Base-by-base conservation (phyloP, 2,113 vertebrate genomes). In the Planiliza haematocheilus region DNA sequence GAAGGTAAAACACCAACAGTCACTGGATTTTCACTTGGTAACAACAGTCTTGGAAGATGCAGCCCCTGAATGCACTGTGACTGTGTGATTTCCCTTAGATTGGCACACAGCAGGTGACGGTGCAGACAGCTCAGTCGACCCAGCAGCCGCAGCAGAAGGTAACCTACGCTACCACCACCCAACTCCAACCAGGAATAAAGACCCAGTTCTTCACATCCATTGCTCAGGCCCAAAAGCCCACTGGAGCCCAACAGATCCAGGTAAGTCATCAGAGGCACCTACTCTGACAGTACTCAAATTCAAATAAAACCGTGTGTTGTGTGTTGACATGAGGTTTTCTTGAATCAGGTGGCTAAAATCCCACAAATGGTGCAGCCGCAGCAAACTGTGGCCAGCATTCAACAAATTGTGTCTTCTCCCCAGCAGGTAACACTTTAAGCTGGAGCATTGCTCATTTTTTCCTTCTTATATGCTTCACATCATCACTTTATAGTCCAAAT, bases 201-300 rank as follows among this genome's bases (percentile, higher is more conserved):
- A 95, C 97, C 20, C 97, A 98, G 91, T 98, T 96, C 82, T 94
- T 96, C 34, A 92, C 97, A 1, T 94, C 96, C 7, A 94, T 97
- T 66, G 78, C 95, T 52, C 97, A 95, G 91, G 85, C 95, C 3
- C 96, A 96, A 89, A 99, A 99, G 83, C 64, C 96, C 38, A 85
- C 95, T 0, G 95, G 95, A 67, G 85, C 96, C 0, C 97, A 96
- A 76, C 97, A 97, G 82, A 95, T 99, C 43, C 97, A 97, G 94
- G 96, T 97, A 18, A 86, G 89, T 18, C 6, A 13, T 34, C 53
- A 20, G 16, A 12, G 37, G 13, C 24, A 17, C 37, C 55, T 3
- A 6, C 11, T 1, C 8, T 17, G 3, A 2, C 69, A 30, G 30
- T 17, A 6, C 60, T 8, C 20, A 66, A 51, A 50, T 63, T 14